These are phyloP conservation scores for Pelvicachromis taeniatus DNA, from an alignment of 2,113 vertebrate species.

Conservation along the genomic window DNA sequence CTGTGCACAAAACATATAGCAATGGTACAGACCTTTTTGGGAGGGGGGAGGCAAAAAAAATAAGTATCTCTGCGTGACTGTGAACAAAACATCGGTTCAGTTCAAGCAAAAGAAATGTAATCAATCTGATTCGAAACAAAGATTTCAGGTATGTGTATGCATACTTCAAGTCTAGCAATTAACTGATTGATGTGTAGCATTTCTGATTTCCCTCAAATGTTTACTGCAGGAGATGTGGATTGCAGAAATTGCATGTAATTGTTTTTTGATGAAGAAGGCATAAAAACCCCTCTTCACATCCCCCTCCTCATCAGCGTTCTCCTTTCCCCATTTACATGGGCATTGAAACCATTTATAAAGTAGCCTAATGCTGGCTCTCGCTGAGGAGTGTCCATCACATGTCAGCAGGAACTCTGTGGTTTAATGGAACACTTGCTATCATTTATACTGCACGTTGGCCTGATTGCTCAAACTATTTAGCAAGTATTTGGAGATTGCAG, in stretches of 20 bases:
- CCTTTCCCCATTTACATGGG: background rate
- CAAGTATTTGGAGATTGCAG: background rate
- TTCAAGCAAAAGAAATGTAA: background rate
- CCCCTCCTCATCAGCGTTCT: background rate
- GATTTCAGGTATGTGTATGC: background rate
- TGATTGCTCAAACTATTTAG: background rate
- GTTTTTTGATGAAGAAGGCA: background rate
- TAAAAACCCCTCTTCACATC: background rate
- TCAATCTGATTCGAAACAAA: background rate
- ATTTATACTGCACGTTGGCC: background rate
- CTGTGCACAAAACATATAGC: fast-evolving
- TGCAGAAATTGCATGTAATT: background rate
- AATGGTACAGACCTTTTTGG: background rate
- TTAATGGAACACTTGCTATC: background rate
- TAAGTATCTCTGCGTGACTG: background rate
- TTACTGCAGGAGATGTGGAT: background rate
- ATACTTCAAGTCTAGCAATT: background rate
- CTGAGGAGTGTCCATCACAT: background rate
- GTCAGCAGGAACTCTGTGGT: background rate
- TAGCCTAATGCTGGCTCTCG: background rate
- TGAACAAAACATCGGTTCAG: background rate
- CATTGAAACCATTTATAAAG: background rate
- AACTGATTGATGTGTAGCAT: background rate
- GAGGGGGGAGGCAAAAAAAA: background rate
- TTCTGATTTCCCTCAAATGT: background rate